Evolutionary conservation across 2,888 invertebrate genomes (phyloP), one percentile per base, ranked within the genome.

Genomic region (Listrodromus nycthemerus): DNA sequence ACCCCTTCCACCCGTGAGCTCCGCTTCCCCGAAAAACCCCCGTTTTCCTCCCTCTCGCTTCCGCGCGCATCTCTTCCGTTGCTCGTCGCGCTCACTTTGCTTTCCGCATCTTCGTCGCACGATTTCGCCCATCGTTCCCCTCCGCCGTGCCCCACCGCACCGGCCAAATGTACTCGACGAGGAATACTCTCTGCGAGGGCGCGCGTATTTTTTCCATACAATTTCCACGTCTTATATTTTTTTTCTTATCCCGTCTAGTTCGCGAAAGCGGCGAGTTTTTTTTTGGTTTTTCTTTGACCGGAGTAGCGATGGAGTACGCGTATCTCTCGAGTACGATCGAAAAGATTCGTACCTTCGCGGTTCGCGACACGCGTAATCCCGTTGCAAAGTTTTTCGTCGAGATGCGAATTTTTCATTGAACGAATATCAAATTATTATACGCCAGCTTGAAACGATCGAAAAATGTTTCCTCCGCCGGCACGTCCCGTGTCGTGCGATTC

Each of bases 201-300:
- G 61, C 63, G 73, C 55, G 67, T 45, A 82, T 78, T 76, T 76
- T 70, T 77, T 82, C 52, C 24, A 52, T 66, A 67, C 61, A 37
- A 58, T 21, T 21, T 37, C 71, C 27, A 19, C 67, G 50, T 52
- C 77, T 16, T 37, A 13, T 50, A 13, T 19, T 63, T 74, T 52
- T 21, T 33, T 13, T 70, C 6, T 16, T 19, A 27, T 24, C 45
- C 30, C 58, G 16, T 41, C 55, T 52, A 67, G 37, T 33, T 33
- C 41, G 61, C 58, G 50, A 5, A 3, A n/a, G 30, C 30, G 6
- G 30, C 30, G 30, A 0, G 0, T 30, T 30, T 30, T 30, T 30
- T 30, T 30, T 30, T 3, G n/a, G 16, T 69, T 61, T 77, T 65
- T 19, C n/a, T 65, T 65, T 48, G 10, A 52, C 24, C 19, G 27